Evolutionary conservation across 2,113 vertebrate genomes (phyloP).

Genomic region (Meriones unguiculatus): DNA sequence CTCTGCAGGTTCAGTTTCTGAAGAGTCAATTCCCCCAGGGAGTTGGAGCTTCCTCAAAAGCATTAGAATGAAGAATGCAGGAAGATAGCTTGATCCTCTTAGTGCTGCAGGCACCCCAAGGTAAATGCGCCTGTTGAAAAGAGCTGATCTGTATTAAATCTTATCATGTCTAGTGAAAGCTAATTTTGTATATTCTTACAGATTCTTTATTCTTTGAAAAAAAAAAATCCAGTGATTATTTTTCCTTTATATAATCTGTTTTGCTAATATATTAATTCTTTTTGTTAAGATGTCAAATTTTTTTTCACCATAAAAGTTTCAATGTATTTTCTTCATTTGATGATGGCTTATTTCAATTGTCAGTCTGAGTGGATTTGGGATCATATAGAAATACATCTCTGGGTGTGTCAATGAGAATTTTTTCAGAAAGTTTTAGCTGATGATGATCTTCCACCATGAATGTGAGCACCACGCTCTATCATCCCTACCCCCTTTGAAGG

Average conservation of each 20-base stretch:
- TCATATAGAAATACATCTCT: not conserved
- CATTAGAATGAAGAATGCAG: slow-evolving; percentile 65
- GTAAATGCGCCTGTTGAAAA: slow-evolving; percentile 70
- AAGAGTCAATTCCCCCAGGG: slow-evolving; percentile 47
- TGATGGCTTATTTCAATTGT: not conserved
- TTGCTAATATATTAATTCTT: not conserved
- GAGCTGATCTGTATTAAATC: not conserved
- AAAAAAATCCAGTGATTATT: not conserved
- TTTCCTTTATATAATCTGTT: not conserved
- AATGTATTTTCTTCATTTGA: not conserved
- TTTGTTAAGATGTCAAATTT: not conserved
- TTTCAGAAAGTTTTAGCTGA: not conserved
- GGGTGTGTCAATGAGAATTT: not conserved
- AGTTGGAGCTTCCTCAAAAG: slow-evolving; percentile 58
- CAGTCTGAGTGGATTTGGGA: not conserved
- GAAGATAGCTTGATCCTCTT: slow-evolving; percentile 69
- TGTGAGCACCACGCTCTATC: not conserved
- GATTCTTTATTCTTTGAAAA: not conserved
- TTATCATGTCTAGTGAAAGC: not conserved
- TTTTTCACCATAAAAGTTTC: slow-evolving; percentile 24
- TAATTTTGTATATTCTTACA: not conserved
- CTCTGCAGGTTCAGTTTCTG: not conserved
- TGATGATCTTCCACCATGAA: not conserved
- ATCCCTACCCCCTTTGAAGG: not conserved
- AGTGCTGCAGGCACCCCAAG: slow-evolving; percentile 73